Conservation (phyloP, 2,888 invertebrate species). For the Pherbina coryleti region DNA sequence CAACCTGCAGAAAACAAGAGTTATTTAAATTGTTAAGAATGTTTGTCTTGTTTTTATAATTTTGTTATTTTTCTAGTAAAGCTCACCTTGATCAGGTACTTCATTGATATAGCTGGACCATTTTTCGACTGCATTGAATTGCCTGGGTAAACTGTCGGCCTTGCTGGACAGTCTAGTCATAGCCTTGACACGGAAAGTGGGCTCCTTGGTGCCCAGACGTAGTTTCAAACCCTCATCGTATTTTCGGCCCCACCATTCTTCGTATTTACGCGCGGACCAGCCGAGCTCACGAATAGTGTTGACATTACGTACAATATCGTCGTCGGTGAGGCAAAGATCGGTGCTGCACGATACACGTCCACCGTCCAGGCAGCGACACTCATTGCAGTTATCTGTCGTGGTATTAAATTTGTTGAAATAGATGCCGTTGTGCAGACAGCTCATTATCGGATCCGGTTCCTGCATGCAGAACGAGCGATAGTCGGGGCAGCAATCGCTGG, state of each 20-base stretch:
- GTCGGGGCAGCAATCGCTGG: conserved; percentile 93
- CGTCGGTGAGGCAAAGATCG: conserved; percentile 82
- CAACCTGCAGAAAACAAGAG: conserved; percentile 67
- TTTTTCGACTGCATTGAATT: conserved; percentile 81
- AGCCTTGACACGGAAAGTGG: conserved; percentile 65
- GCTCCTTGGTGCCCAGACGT: conserved; percentile 76
- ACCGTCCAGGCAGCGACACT: conserved; percentile 74
- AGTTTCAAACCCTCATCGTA: conserved; percentile 83
- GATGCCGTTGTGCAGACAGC: conserved; percentile 72
- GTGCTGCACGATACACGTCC: conserved; percentile 74
- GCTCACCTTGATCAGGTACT: conserved; percentile 80
- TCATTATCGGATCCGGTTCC: conserved; percentile 56
- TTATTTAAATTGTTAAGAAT: not conserved
- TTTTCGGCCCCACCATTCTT: conserved; percentile 86
- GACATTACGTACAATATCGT: conserved; percentile 77
- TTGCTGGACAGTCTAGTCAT: conserved; percentile 65
- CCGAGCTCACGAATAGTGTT: conserved; percentile 74
- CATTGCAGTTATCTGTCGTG: conserved; percentile 78
- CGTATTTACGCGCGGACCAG: conserved; percentile 87
- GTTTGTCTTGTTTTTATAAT: not conserved
- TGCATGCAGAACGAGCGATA: conserved; percentile 82
- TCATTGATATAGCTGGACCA: conserved; percentile 83
- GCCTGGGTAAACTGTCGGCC: conserved; percentile 72
- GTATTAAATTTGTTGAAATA: conserved; percentile 71
- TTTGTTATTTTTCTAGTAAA: not conserved